Conservation (phyloP, 2,888 invertebrate genomes). For the Scaptomyza flava region DNA sequence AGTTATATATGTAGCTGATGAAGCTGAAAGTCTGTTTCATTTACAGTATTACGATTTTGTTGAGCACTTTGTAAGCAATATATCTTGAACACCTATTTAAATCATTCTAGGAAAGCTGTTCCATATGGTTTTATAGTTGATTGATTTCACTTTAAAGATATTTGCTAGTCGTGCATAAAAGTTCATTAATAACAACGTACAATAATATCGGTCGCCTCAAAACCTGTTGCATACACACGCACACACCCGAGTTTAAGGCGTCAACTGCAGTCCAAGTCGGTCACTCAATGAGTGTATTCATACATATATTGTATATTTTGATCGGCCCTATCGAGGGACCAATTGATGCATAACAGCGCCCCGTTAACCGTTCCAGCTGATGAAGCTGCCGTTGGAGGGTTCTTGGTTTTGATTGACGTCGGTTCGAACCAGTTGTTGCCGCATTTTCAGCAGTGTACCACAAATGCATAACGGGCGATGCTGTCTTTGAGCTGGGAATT, state of each 20-base stretch:
- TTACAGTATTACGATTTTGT: no score
- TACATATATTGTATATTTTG: background rate
- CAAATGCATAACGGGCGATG: no score
- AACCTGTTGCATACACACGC: slow-evolving; percentile 38
- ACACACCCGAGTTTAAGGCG: slow-evolving; percentile 8
- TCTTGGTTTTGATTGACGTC: slow-evolving; percentile 49
- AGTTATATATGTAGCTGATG: background rate
- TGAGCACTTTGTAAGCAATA: no score
- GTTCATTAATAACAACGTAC: background rate
- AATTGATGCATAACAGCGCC: slow-evolving; percentile 52
- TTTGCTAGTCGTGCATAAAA: slow-evolving; percentile 2
- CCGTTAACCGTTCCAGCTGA: slow-evolving; percentile 32
- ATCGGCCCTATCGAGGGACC: slow-evolving; percentile 33
- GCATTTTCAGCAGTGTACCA: slow-evolving; percentile 19
- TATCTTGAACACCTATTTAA: no score
- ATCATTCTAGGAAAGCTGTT: no score
- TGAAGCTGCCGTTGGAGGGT: slow-evolving; percentile 46
- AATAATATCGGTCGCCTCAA: slow-evolving; percentile 16
- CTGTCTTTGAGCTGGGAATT: slow-evolving; percentile 42
- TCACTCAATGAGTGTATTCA: slow-evolving; percentile 1
- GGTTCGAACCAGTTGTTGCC: slow-evolving; percentile 66
- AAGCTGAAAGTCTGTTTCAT: background rate
- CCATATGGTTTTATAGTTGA: no score
- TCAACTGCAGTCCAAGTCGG: slow-evolving; percentile 12
- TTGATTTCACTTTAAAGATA: slow-evolving; percentile 8